Base-by-base conservation (phyloP, 2,113 vertebrate genomes). In the Desmodus rotundus region DNA sequence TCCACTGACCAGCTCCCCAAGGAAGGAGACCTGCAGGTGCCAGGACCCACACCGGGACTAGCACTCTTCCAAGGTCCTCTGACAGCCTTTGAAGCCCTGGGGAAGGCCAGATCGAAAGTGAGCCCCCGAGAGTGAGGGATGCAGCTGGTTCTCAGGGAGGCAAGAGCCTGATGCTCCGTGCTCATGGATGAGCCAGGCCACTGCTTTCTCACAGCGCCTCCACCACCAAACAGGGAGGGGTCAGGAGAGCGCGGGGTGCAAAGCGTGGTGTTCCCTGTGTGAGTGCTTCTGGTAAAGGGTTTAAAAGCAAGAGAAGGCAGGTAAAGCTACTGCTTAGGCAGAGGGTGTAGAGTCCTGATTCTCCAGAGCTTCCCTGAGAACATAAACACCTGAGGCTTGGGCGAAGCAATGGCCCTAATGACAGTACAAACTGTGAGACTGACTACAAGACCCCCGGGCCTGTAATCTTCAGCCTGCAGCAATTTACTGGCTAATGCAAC, bases 151-250 rank as follows among this genome's bases (percentile, higher is more conserved):
- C 94, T 85, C 94, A 93, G 92, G 70, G 73, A 88, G 9, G 45
- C 36, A 22, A 24, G 50, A 56, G 85, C 24, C 56, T 5, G 28
- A 61, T 3, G 70, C 8, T 50, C 33, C 13, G 38, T 9, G 81
- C 91, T 96, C 89, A 94, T 77, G 83, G 93, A 61, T 81, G 93
- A 78, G 91, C 72, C 96, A 94, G 96, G 26, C 94, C 47, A 3
- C 89, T 67, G 5, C 36, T 76, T 52, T 63, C 89, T 45, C 77
- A 77, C 22, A 12, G 94, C 65, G n/a, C 43, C 47, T 47, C 84
- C 36, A 45, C 12, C n/a, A 26, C 50, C 5, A 0, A 50, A 96
- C 68, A 95, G 96, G 95, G 96, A 93, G 52, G n/a, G 17, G 89
- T 56, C 0, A 7, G 33, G 76, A 58, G 50, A 58, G 1, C 13